Evolutionary conservation across 2,888 invertebrate species (phyloP), one percentile per base, ranked within the genome.

Genomic region (Drosophila mulleri): DNA sequence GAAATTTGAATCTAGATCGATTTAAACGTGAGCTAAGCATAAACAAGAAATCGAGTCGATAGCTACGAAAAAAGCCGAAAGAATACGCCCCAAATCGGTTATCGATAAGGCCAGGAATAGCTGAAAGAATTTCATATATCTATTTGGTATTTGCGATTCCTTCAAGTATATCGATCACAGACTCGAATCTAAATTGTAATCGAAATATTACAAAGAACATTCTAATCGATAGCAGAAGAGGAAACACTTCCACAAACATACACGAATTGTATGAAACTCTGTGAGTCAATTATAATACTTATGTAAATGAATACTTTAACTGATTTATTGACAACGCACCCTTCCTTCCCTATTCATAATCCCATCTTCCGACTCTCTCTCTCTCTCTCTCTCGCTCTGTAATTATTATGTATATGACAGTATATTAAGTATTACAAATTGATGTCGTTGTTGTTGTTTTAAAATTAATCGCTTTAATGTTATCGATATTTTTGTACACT

Each of bases 401-500:
- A 67, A 61, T 74, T 60, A 62, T 62, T 64, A 67, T 67, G 54
- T 74, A 71, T 61, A 76, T 76, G 66, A 6, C 64, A 60, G 61
- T 58, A 66, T 23, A 45, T 62, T 62, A 41, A 77, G 62, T 80
- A 57, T 12, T 61, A 81, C 62, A 73, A 75, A 65, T 71, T 69
- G 61, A 68, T 87, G 82, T 82, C 80, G 75, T 82, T 76, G 80
- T 80, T 85, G 86, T 80, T 85, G 86, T 83, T 73, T 77, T 82
- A 68, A 68, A 75, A 67, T 83, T 84, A 72, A 78, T 89, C 78
- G 87, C 59, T 78, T 57, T 72, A 87, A 84, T 78, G 88, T 89
- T 89, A 84, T 69, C 61, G 62, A 89, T 89, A 84, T 89, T 84
- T 84, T 84, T 89, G 76, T 84, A 84, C 88, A 87, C 76, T 89